Evolutionary conservation across 1,140 invertebrate species (phyloP), one percentile per base, ranked within the genome.

Genomic region (Aphaenogaster rudis): DNA sequence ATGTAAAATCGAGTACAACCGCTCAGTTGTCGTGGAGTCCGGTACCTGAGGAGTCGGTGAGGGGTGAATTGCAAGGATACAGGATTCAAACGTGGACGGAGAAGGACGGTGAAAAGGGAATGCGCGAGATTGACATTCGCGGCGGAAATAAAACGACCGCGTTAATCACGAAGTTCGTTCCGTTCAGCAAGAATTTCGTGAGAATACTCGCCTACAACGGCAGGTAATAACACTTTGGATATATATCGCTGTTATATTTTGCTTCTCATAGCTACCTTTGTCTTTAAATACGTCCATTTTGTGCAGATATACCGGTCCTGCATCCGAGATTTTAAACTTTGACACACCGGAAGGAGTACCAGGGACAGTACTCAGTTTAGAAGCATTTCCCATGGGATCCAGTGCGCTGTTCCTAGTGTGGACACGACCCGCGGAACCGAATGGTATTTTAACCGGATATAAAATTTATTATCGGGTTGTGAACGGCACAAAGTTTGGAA

Each of bases 11-110:
- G 17, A 97, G 97, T 17, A 98, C 97, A 61, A 97, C 96, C 6
- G 98, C 98, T 0, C 92, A 97, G 21, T 95, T 99, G n/a, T 97
- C 97, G 72, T 99, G 98, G 98, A 97, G 97, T 94, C 96, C 97
- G 0, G 98, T 99, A 0, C 93, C 97, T 1, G 93, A 96, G 0
- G 97, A 98, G 66, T 97, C 97, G 0, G 97, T 99, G 0, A 96
- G 97, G 36, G 99, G 99, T n/a, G 98, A 99, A 94, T 98, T 99
- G 94, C 98, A 97, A 92, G 99, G 99, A 13, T 99, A 99, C 94
- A 99, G 99, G 95, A 98, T 99, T 77, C 98, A 99, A 95, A 99
- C 98, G 1, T 99, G 99, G 99, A 98, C 97, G 5, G 98, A 98
- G n/a, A 96, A 94, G 74, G 98, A 98, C 64, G 97, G 97, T 52